A percentile compares a stretch with the other conserved stretches of the same genome.
phyloP scores from a whole-genome alignment of 2,113 vertebrate species.

The Microcebus ravelobensis region DNA sequence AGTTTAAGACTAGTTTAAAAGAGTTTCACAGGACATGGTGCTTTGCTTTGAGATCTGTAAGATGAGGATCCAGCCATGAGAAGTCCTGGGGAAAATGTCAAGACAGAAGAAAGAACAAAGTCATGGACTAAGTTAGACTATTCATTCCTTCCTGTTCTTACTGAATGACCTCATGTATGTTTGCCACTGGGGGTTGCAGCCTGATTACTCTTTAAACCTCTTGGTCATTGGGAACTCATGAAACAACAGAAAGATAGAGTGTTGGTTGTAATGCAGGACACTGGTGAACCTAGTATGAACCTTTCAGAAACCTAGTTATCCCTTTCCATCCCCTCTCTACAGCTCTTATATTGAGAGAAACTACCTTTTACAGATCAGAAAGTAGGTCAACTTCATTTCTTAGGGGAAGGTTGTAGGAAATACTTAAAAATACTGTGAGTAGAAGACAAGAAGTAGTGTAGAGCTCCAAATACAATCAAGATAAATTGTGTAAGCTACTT shows the following conservation, averaged over 20 bases:
- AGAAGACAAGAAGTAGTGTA: not conserved
- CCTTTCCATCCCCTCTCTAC: not conserved
- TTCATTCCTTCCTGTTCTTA: not conserved
- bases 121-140: not conserved
- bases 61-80: not conserved
- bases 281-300: not conserved
- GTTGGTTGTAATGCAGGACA: no score
- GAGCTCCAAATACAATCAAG: not conserved
- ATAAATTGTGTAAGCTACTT: not conserved
- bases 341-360: not conserved
- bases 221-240: not conserved
- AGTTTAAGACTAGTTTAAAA: no score
- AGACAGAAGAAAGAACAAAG: not conserved
- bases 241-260: not conserved
- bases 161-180: not conserved
- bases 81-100: not conserved
- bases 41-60: not conserved
- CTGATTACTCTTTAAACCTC: not conserved
- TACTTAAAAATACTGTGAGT: not conserved
- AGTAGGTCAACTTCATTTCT: not conserved
- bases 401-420: not conserved
- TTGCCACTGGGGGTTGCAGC: not conserved
- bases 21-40: not conserved
- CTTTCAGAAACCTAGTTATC: not conserved
- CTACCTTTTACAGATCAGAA: not conserved